Base-by-base conservation (phyloP, 2,888 invertebrate species). In the Eremobia ochroleuca region DNA sequence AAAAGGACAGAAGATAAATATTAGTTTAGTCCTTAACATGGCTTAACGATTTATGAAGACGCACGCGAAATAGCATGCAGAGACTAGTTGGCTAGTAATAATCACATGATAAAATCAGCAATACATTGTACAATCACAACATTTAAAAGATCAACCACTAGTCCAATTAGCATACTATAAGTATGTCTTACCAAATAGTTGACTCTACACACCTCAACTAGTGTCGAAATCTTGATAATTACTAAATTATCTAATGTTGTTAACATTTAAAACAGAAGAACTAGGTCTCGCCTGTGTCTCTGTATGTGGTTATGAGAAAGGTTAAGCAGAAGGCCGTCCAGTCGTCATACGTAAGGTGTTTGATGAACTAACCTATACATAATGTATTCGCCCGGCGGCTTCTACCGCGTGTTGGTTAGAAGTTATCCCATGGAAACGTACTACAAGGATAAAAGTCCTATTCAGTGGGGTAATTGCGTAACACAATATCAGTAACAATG, bases 251-350 rank as follows among this genome's bases (percentile, higher is more conserved):
- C 18, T 77, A 75, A 87, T 79, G 73, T 70, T 82, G 76, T 77
- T 85, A 85, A 82, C 79, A 86, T 86, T 86, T 72, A 76, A 76
- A 81, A 77, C n/a, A 21, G 21, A 52, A 65, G 28, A 85, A 59
- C 59, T 81, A 65, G 74, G 85, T 85, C 74, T 80, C 28, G 21
- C 8, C 28, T 37, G 40, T 52, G 40, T 79, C 34, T 80, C 4
- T 75, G n/a, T 74, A n/a, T 65, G n/a, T 55, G n/a, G 25, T 58
- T 68, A 11, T 0, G 15, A 6, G 46, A 77, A 55, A 46, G 77
- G 46, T 70, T n/a, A 31, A 1, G 2, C 6, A 62, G 77, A 80
- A 82, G 80, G 81, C 21, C 61, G 15, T 13, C 52, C 28, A 31
- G 62, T 34, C n/a, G 62, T 34, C n/a, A 31, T 1, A 40, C n/a